These are phyloP conservation scores for Eumacrocentrus americanus DNA, from an alignment of 2,888 invertebrate species.

Conservation along the genomic window DNA sequence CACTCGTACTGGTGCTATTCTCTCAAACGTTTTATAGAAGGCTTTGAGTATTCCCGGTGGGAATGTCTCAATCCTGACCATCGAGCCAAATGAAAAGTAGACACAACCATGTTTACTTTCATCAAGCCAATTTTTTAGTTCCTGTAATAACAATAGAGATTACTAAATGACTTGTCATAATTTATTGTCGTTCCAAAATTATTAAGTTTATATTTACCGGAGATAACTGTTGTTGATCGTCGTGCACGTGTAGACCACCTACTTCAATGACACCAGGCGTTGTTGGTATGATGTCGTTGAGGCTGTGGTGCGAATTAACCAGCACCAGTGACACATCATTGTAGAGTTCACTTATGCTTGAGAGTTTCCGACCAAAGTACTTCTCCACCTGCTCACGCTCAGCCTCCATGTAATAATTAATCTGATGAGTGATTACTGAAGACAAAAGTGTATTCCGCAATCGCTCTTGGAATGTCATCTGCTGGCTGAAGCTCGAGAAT, in stretches of 20 bases:
- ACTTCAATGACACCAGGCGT: constrained; percentile 64
- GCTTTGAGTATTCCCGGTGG: constrained; percentile 39
- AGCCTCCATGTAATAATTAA: constrained; percentile 28
- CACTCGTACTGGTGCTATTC: constrained; percentile 52
- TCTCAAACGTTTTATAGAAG: constrained; percentile 48
- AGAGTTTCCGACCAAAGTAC: constrained; percentile 41
- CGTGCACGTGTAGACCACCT: constrained; percentile 63
- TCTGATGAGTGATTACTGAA: constrained; percentile 17
- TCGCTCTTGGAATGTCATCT: constrained; percentile 43
- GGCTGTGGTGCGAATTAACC: constrained; percentile 65
- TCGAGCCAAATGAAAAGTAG: constrained; percentile 56
- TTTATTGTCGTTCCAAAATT: no score
- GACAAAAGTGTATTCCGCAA: constrained; percentile 39
- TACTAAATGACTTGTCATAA: not conserved
- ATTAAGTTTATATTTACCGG: constrained; percentile 34
- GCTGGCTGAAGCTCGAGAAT: constrained; percentile 24
- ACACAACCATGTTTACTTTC: constrained; percentile 51
- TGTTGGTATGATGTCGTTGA: constrained; percentile 63
- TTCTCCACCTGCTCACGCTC: constrained; percentile 42
- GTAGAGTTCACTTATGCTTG: constrained; percentile 39
- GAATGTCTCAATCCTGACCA: constrained; percentile 54
- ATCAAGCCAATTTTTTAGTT: constrained; percentile 52
- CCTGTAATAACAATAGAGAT: constrained; percentile 40
- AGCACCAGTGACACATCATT: constrained; percentile 56
- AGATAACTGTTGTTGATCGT: constrained; percentile 31